phyloP scores from a whole-genome alignment of 2,113 vertebrate species.

The Brachyhypopomus gauderio region DNA sequence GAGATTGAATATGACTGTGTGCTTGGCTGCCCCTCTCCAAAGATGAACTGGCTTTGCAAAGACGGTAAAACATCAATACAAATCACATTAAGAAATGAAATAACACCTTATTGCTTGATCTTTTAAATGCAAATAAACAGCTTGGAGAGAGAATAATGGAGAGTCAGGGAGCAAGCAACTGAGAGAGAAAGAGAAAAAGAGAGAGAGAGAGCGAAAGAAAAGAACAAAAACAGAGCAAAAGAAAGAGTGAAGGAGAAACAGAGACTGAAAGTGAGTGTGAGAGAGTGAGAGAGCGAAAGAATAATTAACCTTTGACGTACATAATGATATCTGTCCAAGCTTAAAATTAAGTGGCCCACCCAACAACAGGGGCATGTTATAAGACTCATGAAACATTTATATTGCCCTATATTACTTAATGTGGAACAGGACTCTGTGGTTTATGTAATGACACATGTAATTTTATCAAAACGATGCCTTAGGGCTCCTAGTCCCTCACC shows the following conservation, averaged over 20 bases:
- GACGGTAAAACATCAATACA: slow-evolving; percentile 41
- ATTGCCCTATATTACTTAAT: slow-evolving; percentile 60
- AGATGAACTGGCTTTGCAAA: background rate
- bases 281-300: slow-evolving; percentile 23
- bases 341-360: slow-evolving; percentile 69
- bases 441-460: slow-evolving; percentile 72
- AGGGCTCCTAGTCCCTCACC: slow-evolving; percentile 35
- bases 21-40: too few species aligned
- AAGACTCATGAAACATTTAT: slow-evolving; percentile 73
- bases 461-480: slow-evolving; percentile 61
- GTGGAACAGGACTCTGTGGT: slow-evolving; percentile 61
- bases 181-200: slow-evolving; percentile 53
- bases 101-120: slow-evolving; percentile 32
- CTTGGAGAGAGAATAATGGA: slow-evolving; percentile 31
- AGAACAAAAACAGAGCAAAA: background rate
- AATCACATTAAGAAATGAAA: slow-evolving; percentile 24
- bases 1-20: too few species aligned
- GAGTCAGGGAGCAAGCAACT: background rate
- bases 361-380: slow-evolving; percentile 56
- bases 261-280: slow-evolving; percentile 25
- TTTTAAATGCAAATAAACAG: slow-evolving; percentile 59
- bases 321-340: slow-evolving; percentile 69
- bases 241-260: slow-evolving; percentile 39
- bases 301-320: slow-evolving; percentile 72
- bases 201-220: slow-evolving; percentile 18